These are phyloP conservation scores for Frankliniella fusca DNA, from an alignment of 2,888 invertebrate species.

Conservation along the genomic window DNA sequence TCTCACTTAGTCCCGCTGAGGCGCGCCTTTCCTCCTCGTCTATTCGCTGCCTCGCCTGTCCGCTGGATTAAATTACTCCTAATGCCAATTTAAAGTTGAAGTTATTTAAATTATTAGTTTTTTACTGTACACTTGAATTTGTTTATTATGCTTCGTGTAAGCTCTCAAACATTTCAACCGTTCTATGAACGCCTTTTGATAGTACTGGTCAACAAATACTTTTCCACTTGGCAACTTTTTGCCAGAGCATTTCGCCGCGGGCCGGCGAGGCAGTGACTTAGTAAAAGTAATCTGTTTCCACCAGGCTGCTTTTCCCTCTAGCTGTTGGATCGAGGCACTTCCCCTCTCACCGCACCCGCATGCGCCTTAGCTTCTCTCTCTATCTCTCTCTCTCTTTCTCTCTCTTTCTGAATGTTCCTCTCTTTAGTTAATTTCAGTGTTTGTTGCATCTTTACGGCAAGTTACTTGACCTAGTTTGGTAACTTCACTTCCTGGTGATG, in stretches of 20 bases:
- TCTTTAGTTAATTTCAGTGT: background rate
- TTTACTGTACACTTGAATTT: background rate
- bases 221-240: too few species aligned
- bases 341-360: background rate
- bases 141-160: slow-evolving; percentile 8
- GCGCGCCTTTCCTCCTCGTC: slow-evolving; percentile 34
- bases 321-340: background rate
- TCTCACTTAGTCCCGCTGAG: slow-evolving; percentile 36
- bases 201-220: too few species aligned
- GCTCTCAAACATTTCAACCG: background rate
- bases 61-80: too few species aligned
- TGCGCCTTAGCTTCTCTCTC: background rate
- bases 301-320: background rate
- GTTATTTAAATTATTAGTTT: background rate
- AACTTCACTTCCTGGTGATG: slow-evolving; percentile 28
- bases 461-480: background rate
- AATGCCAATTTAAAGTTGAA: background rate
- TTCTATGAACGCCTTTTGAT: too few species aligned
- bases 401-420: background rate
- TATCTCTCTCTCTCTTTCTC: background rate
- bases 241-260: background rate
- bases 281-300: background rate
- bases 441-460: too few species aligned
- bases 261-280: background rate
- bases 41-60: slow-evolving; percentile 37